phyloP scores from a whole-genome alignment of 92 coral and sea anemone species.

The Zoanthus solanderi region DNA sequence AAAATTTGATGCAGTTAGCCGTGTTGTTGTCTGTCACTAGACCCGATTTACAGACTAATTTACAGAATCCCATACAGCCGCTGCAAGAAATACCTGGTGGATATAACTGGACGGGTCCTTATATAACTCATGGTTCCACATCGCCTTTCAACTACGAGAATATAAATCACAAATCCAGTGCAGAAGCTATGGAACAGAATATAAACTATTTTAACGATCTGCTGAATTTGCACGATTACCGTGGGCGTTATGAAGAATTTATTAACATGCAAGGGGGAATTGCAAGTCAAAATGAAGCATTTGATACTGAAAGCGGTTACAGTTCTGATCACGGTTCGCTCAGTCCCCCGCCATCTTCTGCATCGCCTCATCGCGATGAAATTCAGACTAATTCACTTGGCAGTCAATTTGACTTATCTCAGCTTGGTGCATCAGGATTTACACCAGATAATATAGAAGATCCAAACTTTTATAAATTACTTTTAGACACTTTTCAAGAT shows the following conservation, averaged over 20 bases:
- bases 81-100: constrained; percentile 53
- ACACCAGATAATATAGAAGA: constrained; percentile 59
- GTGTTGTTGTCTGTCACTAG: constrained; percentile 74
- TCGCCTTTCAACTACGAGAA: constrained; percentile 53
- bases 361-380: constrained; percentile 65
- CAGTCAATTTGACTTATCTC: constrained; percentile 58
- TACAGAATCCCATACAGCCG: constrained; percentile 68
- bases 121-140: constrained; percentile 52
- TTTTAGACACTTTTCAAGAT: constrained; percentile 58
- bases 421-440: constrained; percentile 78
- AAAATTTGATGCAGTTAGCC: constrained; percentile 66
- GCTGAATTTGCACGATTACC: constrained; percentile 67
- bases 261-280: constrained; percentile 73
- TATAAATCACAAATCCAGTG: constrained; percentile 50
- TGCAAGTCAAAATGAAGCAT: constrained; percentile 37
- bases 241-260: constrained; percentile 65
- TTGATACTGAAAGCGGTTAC: constrained; percentile 85
- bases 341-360: constrained; percentile 71
- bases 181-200: constrained; percentile 53
- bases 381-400: constrained; percentile 19
- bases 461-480: constrained; percentile 35
- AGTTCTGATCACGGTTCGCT: constrained; percentile 79
- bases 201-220: constrained; percentile 63
- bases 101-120: constrained; percentile 55
- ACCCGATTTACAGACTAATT: constrained; percentile 76